A percentile compares a stretch with the other conserved stretches of the same genome.
These are phyloP conservation scores for Drosophila niveifrons DNA, from an alignment of 2,888 invertebrate genomes.

Conservation along the genomic window DNA sequence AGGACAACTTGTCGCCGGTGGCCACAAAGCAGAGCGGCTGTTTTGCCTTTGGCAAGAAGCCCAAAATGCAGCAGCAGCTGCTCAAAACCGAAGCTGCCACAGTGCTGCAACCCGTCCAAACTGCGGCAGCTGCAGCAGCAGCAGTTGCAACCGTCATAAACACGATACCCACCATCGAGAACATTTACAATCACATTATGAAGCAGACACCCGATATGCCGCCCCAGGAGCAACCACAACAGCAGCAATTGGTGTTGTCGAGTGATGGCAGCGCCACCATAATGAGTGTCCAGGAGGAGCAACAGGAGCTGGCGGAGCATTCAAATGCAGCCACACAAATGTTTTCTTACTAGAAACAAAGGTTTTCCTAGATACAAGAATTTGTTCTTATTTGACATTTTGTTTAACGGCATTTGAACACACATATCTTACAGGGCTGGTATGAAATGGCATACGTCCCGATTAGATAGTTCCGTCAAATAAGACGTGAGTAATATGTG, in stretches of 20 bases:
- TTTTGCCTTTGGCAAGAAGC: conserved; percentile 83
- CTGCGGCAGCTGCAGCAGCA: neutral
- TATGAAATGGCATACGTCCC: no score
- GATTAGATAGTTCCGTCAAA: no score
- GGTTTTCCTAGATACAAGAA: no score
- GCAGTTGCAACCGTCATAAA: neutral
- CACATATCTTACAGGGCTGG: no score
- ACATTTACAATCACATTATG: conserved; percentile 71
- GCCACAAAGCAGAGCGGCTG: conserved; percentile 82
- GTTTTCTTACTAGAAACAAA: conserved; percentile 23
- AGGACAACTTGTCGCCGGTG: conserved; percentile 82
- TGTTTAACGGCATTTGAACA: no score
- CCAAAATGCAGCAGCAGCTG: conserved; percentile 46
- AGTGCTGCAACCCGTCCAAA: conserved; percentile 21
- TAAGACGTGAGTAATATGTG: no score
- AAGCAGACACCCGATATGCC: conserved; percentile 39
- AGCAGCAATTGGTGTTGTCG: conserved; percentile 34
- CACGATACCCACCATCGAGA: conserved; percentile 72
- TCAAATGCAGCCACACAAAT: conserved; percentile 27
- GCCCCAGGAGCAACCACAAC: conserved; percentile 39
- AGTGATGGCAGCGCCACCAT: conserved; percentile 29
- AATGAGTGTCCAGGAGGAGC: neutral
- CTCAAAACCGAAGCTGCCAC: conserved; percentile 21
- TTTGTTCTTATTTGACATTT: neutral
- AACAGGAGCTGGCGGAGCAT: conserved; percentile 14